Evolutionary conservation across 2,797 vertebrate genomes (phyloP), one percentile per base, ranked within the genome.

Genomic region (Mastacembelus armatus): DNA sequence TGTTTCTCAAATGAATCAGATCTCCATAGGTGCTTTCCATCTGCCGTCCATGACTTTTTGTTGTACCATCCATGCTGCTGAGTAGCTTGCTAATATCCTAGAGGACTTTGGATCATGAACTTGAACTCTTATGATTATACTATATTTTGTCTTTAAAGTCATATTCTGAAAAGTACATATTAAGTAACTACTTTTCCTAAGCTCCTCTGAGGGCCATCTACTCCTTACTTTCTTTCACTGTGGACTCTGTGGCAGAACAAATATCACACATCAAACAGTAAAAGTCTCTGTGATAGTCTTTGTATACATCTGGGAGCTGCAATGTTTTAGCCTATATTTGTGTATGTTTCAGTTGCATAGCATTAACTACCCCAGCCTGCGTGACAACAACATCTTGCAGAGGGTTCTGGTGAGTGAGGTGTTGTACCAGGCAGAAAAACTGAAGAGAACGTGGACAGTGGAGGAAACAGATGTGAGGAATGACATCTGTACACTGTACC

Each of bases 361-460:
- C 27, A 85, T 93, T 54, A 92, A 92, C 44, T 99, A 97, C 73
- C 98, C 98, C 9, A 98, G 96, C 80, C 89, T 99, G 43, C 86
- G 86, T 66, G 95, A 99, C 74, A 94, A 94, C 86, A 96, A 95
- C 82, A 93, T 94, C 66, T 84, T 96, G 59, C 92, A 81, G 54
- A 91, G 85, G 63, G 93, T 92, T n/a, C 75, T 98, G 67, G 74
- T 94, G 19, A 87, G 33, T 27, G 95, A 96, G 84, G 95, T 96
- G 65, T 22, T 93, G 47, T 93, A 81, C 70, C 85, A 89, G 71
- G 92, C 94, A 27, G 85, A 95, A 52, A 77, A 77, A 14, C 71
- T 97, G 62, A 94, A 90, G 84, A 84, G 2, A 32, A 65, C 55
- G 30, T 92, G 93, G 67, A 67, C 87, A 59, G 72, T 82, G 38